Evolutionary conservation across 2,797 vertebrate genomes (phyloP).

Genomic region (Bovichtus diacanthus): DNA sequence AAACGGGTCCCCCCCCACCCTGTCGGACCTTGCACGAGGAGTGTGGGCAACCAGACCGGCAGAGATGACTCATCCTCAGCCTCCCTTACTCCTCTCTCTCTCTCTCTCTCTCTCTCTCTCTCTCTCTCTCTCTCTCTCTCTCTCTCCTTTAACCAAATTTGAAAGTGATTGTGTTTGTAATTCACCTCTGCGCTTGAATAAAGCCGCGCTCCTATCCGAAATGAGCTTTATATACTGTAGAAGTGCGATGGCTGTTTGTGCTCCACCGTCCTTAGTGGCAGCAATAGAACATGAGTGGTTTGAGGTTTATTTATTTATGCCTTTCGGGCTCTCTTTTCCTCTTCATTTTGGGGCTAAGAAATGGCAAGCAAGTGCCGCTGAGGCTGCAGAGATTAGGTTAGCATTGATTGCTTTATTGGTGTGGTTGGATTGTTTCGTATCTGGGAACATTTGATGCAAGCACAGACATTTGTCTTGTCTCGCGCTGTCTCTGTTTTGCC

Average conservation of each 20-base stretch:
- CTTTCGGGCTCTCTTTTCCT: constrained; percentile 78
- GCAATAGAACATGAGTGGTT: constrained; percentile 72
- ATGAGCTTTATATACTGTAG: constrained; percentile 65
- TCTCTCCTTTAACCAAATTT: constrained; percentile 68
- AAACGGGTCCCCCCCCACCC: constrained; percentile 36
- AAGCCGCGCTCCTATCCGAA: constrained; percentile 48
- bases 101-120: constrained; percentile 37
- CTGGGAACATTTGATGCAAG: constrained; percentile 78
- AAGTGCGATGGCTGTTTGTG: constrained; percentile 55
- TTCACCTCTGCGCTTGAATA: constrained; percentile 64
- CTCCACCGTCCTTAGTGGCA: constrained; percentile 54
- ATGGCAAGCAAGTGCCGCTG: constrained; percentile 75
- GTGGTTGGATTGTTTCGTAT: constrained; percentile 80
- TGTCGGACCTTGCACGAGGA: constrained; percentile 30
- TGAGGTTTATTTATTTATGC: constrained; percentile 84
- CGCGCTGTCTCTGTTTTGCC: constrained; percentile 65
- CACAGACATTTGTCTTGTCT: constrained; percentile 83
- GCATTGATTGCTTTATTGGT: constrained; percentile 85
- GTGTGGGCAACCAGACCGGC: constrained; percentile 61
- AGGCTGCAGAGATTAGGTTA: constrained; percentile 80
- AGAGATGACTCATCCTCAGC: constrained; percentile 72
- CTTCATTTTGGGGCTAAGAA: constrained; percentile 81
- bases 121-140: constrained; percentile 10
- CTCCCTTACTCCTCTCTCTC: constrained; percentile 12
- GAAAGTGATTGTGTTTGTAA: constrained; percentile 67